Percentiles rank a stretch among this genome's conserved stretches.
phyloP scores from a whole-genome alignment of 2,888 invertebrate species.

The Idaea aversata region DNA sequence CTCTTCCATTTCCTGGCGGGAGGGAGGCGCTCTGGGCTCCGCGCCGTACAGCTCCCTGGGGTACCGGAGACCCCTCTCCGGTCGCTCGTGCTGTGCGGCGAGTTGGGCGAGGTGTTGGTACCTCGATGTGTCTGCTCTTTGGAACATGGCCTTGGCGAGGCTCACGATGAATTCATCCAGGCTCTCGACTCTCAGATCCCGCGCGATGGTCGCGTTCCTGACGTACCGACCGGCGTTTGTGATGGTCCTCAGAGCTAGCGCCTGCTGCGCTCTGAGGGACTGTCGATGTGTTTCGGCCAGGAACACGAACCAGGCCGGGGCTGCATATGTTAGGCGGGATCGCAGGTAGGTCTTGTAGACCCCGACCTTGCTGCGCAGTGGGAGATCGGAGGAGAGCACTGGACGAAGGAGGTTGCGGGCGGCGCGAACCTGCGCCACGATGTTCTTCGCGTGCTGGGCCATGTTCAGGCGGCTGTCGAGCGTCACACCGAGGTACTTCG shows the following conservation, averaged over 20 bases:
- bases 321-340: neutral
- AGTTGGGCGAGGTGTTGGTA: neutral
- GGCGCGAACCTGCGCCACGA: neutral
- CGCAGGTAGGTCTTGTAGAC: neutral
- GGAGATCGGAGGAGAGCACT: neutral
- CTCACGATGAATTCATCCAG: neutral
- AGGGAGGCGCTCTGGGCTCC: neutral
- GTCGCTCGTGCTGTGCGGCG: neutral
- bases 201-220: neutral
- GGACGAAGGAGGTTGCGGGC: neutral
- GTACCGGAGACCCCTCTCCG: neutral
- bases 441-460: neutral
- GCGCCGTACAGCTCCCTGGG: neutral
- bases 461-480: neutral
- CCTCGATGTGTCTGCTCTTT: neutral
- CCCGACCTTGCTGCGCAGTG: neutral
- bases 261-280: neutral
- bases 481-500: neutral
- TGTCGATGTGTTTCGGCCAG: neutral
- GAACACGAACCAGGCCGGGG: neutral
- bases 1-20: too few species aligned
- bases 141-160: neutral
- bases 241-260: neutral
- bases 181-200: neutral
- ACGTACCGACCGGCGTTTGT: neutral